Evolutionary conservation across 2,113 vertebrate species (phyloP).

Genomic region (Macroglossus sobrinus): DNA sequence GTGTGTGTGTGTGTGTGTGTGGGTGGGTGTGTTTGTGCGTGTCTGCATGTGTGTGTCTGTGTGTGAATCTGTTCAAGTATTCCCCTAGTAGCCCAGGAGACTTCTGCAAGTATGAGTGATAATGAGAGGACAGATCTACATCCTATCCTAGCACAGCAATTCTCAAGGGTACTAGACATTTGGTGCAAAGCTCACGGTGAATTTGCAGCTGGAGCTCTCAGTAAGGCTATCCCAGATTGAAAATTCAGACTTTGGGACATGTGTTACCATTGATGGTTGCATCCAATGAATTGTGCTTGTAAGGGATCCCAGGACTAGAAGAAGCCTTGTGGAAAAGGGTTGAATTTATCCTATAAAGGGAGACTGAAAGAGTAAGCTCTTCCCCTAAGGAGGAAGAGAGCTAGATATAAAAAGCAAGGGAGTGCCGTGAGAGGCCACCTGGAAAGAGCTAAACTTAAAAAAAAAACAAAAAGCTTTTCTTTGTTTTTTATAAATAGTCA

Average conservation of each 20-base stretch:
- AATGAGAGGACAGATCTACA: background rate
- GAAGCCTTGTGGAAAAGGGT: background rate
- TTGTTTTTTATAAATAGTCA: background rate
- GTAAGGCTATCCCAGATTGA: background rate
- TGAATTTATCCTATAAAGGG: background rate
- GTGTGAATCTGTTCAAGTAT: background rate
- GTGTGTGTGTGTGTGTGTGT: background rate
- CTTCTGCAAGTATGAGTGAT: background rate
- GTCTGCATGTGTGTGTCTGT: too few relatives aligned
- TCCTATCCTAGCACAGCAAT: background rate
- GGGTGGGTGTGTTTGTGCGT: too few relatives aligned
- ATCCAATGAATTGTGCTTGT: background rate
- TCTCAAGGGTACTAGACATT: background rate
- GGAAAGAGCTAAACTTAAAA: background rate
- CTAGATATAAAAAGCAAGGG: background rate
- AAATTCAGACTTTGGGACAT: background rate
- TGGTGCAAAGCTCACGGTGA: background rate
- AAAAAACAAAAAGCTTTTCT: background rate
- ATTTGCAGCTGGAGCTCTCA: background rate
- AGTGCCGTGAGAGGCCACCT: background rate
- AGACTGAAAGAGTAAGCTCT: background rate
- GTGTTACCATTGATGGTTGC: background rate
- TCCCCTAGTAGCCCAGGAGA: background rate
- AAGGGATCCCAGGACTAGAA: background rate
- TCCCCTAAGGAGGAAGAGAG: background rate